Conservation (phyloP, 1,140 invertebrate genomes). For the Rhagoletis zephyria region DNA sequence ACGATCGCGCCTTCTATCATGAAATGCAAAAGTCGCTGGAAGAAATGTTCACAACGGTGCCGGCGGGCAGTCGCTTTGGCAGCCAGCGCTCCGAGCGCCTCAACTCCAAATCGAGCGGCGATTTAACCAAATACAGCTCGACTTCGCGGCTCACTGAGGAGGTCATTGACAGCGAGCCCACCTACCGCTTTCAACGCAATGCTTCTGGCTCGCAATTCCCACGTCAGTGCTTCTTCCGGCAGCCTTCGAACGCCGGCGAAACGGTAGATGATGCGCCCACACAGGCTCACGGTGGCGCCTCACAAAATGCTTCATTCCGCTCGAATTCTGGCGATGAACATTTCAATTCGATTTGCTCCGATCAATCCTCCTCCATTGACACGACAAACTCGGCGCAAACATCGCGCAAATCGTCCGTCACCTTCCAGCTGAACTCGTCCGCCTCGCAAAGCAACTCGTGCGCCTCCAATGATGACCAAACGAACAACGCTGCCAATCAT, state of each 20-base stretch:
- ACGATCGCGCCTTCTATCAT: constrained; percentile 70
- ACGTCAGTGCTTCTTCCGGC: constrained; percentile 68
- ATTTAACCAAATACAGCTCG: constrained; percentile 70
- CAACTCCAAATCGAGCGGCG: constrained; percentile 71
- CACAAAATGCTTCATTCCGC: constrained; percentile 49
- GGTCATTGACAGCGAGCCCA: constrained; percentile 37
- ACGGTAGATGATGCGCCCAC: background rate
- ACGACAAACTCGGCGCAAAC: constrained; percentile 55
- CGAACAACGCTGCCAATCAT: constrained; percentile 54
- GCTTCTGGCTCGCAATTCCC: constrained; percentile 70
- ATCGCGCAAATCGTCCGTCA: constrained; percentile 56
- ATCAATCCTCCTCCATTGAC: constrained; percentile 61
- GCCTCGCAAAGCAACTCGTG: constrained; percentile 44
- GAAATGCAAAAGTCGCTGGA: constrained; percentile 60
- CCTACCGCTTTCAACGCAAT: constrained; percentile 67
- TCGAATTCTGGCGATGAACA: constrained; percentile 56
- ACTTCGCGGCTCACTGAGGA: constrained; percentile 61
- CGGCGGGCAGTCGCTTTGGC: constrained; percentile 51
- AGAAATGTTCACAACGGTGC: constrained; percentile 59
- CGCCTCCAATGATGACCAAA: background rate
- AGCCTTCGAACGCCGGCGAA: constrained; percentile 55
- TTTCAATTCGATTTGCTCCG: constrained; percentile 56
- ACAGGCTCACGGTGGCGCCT: background rate
- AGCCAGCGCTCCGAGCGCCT: constrained; percentile 61
- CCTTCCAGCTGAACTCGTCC: constrained; percentile 56